Evolutionary conservation across 2,797 vertebrate species (phyloP).

Genomic region (Helicolenus hilgendorfi): DNA sequence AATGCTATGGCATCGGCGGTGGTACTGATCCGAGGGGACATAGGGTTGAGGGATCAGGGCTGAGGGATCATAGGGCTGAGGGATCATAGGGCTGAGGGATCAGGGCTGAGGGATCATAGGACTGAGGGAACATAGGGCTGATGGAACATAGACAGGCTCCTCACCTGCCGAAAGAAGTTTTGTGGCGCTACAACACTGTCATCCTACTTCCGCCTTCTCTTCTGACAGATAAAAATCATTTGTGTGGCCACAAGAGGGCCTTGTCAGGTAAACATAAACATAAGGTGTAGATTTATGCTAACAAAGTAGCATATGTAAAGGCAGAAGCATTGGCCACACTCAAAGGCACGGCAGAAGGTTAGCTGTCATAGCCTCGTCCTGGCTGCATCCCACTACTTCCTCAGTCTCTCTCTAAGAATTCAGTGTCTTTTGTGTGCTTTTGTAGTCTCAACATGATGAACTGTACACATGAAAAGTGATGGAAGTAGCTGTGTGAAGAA

Average conservation of each 20-base stretch:
- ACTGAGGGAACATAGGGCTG: too few relatives aligned
- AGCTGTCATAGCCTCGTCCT: too few relatives aligned
- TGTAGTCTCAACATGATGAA: neutral
- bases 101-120: too few relatives aligned
- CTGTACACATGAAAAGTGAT: neutral
- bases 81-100: too few relatives aligned
- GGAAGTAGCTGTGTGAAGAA: neutral
- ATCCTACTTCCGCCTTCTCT: too few relatives aligned
- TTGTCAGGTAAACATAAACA: neutral
- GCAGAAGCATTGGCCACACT: neutral
- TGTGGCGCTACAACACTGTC: neutral
- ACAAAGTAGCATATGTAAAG: neutral
- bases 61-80: too few relatives aligned
- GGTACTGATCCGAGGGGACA: too few relatives aligned
- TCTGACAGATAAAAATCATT: rapidly evolving
- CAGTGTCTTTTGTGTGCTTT: neutral
- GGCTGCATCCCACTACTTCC: too few relatives aligned
- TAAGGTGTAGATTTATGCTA: neutral
- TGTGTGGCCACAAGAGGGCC: neutral
- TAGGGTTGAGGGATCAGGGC: too few relatives aligned
- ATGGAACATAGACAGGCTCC: neutral
- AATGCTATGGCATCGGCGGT: too few relatives aligned
- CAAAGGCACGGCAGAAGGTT: neutral
- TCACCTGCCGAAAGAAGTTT: neutral
- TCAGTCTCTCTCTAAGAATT: too few relatives aligned